Base-by-base conservation (phyloP, 2,113 vertebrate species). In the Egretta garzetta region DNA sequence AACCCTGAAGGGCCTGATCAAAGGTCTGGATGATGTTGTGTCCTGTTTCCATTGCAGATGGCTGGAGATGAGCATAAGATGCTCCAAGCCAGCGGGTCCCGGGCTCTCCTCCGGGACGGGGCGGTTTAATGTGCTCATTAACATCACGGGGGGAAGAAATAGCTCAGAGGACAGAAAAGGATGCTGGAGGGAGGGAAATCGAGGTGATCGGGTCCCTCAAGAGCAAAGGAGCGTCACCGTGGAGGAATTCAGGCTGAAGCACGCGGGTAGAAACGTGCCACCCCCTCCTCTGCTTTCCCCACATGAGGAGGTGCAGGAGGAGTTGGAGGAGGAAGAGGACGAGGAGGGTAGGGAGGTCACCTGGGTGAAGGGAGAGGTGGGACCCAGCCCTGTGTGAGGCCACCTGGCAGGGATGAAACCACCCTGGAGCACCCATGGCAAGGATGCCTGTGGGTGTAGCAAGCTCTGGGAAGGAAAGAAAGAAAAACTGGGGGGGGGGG, bases 151-250 rank as follows among this genome's bases (percentile, higher is more conserved):
- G 24, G 24, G 62, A 56, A 92, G 82, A 94, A 95, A 88, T 33
- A 77, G 86, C 86, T 80, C 91, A 47, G 80, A 96, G 96, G 95
- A 96, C 93, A 85, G 56, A 67, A 15, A 88, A 90, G 39, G 90
- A 63, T 60, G 87, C 35, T 43, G 80, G 59, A 84, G 56, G 32
- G 26, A 52, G 85, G 92, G 94, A 84, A 86, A 93, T 95, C 0
- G 32, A 94, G 94, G 96, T 91, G 95, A 89, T 2, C 2, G 4
- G 14, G 19, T 96, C 94, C 95, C 91, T 80, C 26, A 84, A 83
- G 91, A 96, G 80, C 95, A 87, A 58, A 87, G 70, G 76, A 89
- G 19, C 70, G 39, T 93, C 88, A 94, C 52, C 2, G 3, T 17
- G 47, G 75, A 94, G 90, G 68, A 95, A 92, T 88, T 45, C 24